Conservation (phyloP, 2,888 invertebrate species). For the Neocrepidodera transversa region DNA sequence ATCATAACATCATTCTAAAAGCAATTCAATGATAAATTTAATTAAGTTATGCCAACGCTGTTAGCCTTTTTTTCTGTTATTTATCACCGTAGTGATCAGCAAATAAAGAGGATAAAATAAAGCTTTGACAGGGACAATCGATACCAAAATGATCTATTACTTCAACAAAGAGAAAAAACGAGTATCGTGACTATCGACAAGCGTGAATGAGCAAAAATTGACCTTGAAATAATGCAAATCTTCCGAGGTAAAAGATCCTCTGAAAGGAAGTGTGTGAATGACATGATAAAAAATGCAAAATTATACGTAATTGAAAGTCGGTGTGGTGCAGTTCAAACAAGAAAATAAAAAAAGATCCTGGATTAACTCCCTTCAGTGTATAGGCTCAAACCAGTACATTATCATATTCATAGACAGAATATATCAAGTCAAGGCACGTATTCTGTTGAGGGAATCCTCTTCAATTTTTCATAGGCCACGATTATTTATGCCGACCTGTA, state of each 20-base stretch:
- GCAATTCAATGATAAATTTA: too few species aligned
- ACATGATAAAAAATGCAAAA: constrained; percentile 43
- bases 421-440: constrained; percentile 52
- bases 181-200: constrained; percentile 21
- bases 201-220: constrained; percentile 32
- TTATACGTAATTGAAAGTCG: constrained; percentile 41
- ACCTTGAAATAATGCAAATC: constrained; percentile 36
- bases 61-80: too few species aligned
- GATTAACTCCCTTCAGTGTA: constrained; percentile 40
- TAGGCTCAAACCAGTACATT: constrained; percentile 39
- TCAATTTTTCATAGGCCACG: constrained; percentile 49
- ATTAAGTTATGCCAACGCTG: too few species aligned
- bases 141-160: constrained; percentile 14
- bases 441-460: constrained; percentile 53
- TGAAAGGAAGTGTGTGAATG: constrained; percentile 36
- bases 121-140: too few species aligned
- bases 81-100: too few species aligned
- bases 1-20: too few species aligned
- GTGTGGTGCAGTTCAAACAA: constrained; percentile 36
- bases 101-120: too few species aligned
- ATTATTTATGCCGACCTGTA: constrained; percentile 49
- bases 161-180: constrained; percentile 8
- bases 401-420: constrained; percentile 53
- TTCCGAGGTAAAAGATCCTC: constrained; percentile 29
- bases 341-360: constrained; percentile 37